phyloP scores from a whole-genome alignment of 2,113 vertebrate genomes.

The Lepus europaeus region DNA sequence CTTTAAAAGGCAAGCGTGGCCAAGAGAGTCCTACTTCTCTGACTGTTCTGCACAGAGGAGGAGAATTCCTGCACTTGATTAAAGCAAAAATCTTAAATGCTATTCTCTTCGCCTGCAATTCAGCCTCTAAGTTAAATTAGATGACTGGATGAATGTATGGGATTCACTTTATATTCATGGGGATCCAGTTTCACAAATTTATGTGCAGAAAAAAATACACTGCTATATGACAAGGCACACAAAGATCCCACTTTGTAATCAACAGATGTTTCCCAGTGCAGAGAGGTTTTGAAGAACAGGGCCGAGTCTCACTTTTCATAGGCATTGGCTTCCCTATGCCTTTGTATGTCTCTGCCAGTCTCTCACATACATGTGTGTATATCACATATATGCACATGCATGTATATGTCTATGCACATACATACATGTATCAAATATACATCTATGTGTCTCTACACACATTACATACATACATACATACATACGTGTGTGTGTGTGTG shows the following conservation, averaged over 20 bases:
- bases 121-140: neutral
- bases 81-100: too few relatives aligned
- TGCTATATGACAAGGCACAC: neutral
- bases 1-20: neutral
- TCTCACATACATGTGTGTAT: neutral
- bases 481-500: neutral
- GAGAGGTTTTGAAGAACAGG: neutral
- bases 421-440: neutral
- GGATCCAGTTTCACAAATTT: neutral
- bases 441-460: neutral
- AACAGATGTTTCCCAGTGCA: neutral
- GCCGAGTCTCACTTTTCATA: neutral
- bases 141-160: neutral
- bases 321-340: neutral
- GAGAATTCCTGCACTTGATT: neutral
- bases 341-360: neutral
- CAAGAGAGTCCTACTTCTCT: rapidly evolving
- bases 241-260: neutral
- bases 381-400: neutral
- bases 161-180: too few relatives aligned
- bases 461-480: neutral
- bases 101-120: too few relatives aligned
- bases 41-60: neutral
- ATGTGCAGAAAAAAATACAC: neutral
- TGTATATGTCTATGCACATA: too few relatives aligned